These are phyloP conservation scores for Lasioglossum baleicum DNA, from an alignment of 1,140 invertebrate genomes.

Conservation along the genomic window DNA sequence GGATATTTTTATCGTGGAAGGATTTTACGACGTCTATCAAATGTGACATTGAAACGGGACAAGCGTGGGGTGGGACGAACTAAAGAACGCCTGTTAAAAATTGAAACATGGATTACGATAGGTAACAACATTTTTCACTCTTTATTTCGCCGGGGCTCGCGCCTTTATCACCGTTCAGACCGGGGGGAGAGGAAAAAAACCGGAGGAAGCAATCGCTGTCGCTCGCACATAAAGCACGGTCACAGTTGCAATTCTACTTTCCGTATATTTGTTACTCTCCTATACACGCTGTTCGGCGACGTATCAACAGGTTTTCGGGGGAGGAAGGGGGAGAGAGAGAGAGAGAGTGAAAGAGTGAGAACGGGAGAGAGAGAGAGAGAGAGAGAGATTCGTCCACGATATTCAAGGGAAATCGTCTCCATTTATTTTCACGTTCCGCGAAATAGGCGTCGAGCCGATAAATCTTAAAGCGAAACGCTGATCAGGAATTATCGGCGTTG, in stretches of 20 bases:
- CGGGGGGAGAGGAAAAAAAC: not conserved
- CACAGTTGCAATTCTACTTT: constrained; percentile 11
- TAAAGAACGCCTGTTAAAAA: constrained; percentile 1
- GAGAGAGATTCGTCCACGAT: not conserved
- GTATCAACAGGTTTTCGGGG: constrained; percentile 48
- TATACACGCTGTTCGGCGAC: constrained; percentile 24
- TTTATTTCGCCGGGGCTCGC: not conserved
- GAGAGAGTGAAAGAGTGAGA: too few species aligned
- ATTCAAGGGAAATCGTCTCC: constrained; percentile 25
- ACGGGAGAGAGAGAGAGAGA: not conserved
- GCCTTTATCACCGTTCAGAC: constrained; percentile 6
- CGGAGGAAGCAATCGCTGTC: constrained; percentile 1
- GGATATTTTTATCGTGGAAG: too few species aligned
- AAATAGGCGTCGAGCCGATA: constrained; percentile 8
- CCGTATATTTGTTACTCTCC: constrained; percentile 31
- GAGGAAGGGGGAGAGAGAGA: not conserved
- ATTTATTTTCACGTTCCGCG: constrained; percentile 28
- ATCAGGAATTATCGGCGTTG: constrained; percentile 20
- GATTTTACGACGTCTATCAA: too few species aligned
- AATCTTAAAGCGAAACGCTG: constrained; percentile 21
- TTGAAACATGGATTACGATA: not conserved
- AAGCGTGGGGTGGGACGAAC: constrained; percentile 17
- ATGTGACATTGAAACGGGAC: constrained; percentile 19
- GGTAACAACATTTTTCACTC: not conserved
- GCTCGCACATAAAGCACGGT: not conserved